phyloP scores from a whole-genome alignment of 2,113 vertebrate genomes.

The Shinisaurus crocodilurus region DNA sequence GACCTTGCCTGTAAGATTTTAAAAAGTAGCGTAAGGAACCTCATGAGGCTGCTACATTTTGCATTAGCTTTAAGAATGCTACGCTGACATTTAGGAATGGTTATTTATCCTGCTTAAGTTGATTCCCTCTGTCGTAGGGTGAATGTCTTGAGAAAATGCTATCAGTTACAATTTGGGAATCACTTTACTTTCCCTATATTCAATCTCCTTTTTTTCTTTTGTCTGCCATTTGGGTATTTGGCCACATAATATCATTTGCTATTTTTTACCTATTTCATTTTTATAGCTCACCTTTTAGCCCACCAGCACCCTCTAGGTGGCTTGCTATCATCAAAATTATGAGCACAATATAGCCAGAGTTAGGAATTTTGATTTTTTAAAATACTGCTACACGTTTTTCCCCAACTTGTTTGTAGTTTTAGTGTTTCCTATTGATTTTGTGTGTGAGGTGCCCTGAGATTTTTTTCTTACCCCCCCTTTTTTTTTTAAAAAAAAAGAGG shows the following conservation, averaged over 20 bases:
- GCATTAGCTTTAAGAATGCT: slow-evolving; percentile 16
- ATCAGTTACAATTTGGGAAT: slow-evolving; percentile 26
- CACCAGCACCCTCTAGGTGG: not conserved
- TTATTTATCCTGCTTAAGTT: slow-evolving; percentile 34
- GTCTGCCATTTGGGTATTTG: slow-evolving; percentile 19
- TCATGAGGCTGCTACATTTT: not conserved
- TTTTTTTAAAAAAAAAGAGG: not conserved
- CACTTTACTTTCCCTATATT: slow-evolving; percentile 14
- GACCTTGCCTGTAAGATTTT: not conserved
- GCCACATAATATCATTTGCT: not conserved
- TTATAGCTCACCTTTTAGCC: not conserved
- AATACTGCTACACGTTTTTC: not conserved
- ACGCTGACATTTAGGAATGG: slow-evolving; percentile 21
- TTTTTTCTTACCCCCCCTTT: not conserved
- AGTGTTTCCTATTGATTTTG: not conserved
- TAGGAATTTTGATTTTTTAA: not conserved
- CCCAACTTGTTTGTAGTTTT: not conserved
- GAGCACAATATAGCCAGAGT: not conserved
- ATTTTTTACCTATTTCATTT: slow-evolving; percentile 3
- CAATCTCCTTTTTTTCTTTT: slow-evolving; percentile 16
- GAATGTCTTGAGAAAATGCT: slow-evolving; percentile 20
- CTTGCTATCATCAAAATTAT: not conserved
- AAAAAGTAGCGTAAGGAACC: not conserved
- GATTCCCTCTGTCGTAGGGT: slow-evolving; percentile 15
- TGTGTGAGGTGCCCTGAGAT: not conserved